These are phyloP conservation scores for Bubo scandiacus DNA, from an alignment of 2,113 vertebrate genomes.

Conservation along the genomic window DNA sequence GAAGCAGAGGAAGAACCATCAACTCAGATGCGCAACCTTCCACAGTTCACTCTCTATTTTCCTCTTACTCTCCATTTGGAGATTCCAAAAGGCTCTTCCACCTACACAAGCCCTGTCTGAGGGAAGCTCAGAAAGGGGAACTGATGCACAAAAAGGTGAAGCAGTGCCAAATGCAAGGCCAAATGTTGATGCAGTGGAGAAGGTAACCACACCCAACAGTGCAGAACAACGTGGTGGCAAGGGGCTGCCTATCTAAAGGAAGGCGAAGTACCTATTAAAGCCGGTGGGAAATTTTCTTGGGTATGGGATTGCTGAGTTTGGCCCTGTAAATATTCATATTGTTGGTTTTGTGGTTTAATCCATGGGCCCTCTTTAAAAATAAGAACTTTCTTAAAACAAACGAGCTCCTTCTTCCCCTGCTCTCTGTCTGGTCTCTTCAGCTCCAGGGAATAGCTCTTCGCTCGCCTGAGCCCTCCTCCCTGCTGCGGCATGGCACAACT, in stretches of 20 bases:
- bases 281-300: background rate
- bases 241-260: background rate
- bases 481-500: background rate
- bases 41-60: background rate
- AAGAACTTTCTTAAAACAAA: background rate
- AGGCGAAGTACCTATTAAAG: background rate
- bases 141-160: background rate
- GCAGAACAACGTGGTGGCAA: background rate
- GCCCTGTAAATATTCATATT: background rate
- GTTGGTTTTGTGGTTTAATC: conserved; percentile 1
- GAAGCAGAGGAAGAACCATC: background rate
- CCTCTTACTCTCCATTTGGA: background rate
- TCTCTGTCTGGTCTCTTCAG: background rate
- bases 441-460: background rate
- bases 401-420: background rate
- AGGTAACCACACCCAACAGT: background rate
- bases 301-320: background rate
- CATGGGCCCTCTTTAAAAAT: background rate
- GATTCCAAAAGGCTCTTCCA: background rate
- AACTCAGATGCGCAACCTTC: background rate
- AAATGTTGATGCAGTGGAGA: background rate
- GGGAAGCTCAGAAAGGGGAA: background rate
- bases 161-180: background rate
- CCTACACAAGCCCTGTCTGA: background rate
- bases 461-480: background rate